These are phyloP conservation scores for Oreochromis spilurus DNA, from an alignment of 2,113 vertebrate species.

Conservation along the genomic window DNA sequence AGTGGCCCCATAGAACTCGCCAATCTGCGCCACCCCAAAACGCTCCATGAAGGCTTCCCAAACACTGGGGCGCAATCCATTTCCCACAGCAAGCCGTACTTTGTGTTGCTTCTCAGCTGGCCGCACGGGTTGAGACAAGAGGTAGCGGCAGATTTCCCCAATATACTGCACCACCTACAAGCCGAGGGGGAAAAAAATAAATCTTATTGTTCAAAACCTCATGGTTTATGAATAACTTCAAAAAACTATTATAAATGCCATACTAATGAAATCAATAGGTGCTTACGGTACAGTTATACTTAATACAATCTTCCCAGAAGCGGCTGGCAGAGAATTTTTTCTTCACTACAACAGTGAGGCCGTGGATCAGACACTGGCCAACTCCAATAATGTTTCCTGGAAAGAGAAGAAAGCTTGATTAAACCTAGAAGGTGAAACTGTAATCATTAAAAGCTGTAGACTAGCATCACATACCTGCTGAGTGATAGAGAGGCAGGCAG, in stretches of 20 bases:
- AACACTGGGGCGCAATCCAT: conserved; percentile 83
- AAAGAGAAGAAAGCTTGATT: background rate
- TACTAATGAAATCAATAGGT: background rate
- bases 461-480: conserved; percentile 73
- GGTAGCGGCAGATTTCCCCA: conserved; percentile 91
- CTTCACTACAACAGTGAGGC: conserved; percentile 87
- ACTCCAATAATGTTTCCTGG: conserved; percentile 91
- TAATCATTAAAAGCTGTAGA: background rate
- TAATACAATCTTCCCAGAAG: conserved; percentile 92
- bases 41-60: conserved; percentile 88
- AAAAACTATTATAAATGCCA: background rate
- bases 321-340: conserved; percentile 91
- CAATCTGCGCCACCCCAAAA: conserved; percentile 81
- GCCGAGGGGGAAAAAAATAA: background rate
- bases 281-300: conserved; percentile 89
- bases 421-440: background rate
- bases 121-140: conserved; percentile 81
- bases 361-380: conserved; percentile 86
- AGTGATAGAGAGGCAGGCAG: conserved; percentile 90
- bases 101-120: conserved; percentile 76
- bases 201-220: background rate
- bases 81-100: conserved; percentile 86
- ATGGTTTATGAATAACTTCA: background rate
- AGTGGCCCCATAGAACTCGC: conserved; percentile 92
- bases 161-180: conserved; percentile 90